Conservation (phyloP, 2,113 vertebrate genomes). For the Stomatorhinus ivindoensis region DNA sequence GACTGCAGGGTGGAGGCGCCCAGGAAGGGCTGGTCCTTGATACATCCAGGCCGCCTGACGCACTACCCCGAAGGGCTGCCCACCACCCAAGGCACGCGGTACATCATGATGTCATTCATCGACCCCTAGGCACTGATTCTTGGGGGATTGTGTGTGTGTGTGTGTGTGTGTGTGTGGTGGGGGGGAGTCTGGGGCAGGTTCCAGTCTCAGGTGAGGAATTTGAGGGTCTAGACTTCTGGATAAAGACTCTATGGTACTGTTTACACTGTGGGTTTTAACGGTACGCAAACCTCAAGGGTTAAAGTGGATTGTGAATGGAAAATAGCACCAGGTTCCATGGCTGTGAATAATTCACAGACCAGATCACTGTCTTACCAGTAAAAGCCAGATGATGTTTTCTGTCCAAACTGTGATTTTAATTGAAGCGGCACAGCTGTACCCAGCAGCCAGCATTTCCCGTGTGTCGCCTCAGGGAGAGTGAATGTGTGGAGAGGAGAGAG, state of each 20-base stretch:
- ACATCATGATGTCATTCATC: slow-evolving; percentile 86
- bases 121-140: slow-evolving; percentile 58
- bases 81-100: slow-evolving; percentile 70
- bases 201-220: not conserved
- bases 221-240: not conserved
- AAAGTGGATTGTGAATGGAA: not conserved
- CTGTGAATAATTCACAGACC: not conserved
- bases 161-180: not conserved
- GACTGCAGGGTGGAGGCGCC: slow-evolving; percentile 70
- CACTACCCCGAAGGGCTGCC: slow-evolving; percentile 85
- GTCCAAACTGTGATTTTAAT: not conserved
- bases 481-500: not conserved
- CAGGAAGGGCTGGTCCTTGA: slow-evolving; percentile 77
- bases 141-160: not conserved
- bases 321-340: not conserved
- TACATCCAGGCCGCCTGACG: slow-evolving; percentile 79
- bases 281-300: not conserved
- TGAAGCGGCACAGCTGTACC: not conserved
- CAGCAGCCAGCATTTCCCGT: not conserved
- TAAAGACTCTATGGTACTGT: not conserved
- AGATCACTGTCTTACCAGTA: not conserved
- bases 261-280: not conserved
- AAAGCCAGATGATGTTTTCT: not conserved
- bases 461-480: not conserved
- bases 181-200: not conserved